A percentile compares a stretch with the other conserved stretches of the same genome.
These are phyloP conservation scores for Homarus americanus DNA, from an alignment of 1,140 invertebrate genomes.

Conservation along the genomic window DNA sequence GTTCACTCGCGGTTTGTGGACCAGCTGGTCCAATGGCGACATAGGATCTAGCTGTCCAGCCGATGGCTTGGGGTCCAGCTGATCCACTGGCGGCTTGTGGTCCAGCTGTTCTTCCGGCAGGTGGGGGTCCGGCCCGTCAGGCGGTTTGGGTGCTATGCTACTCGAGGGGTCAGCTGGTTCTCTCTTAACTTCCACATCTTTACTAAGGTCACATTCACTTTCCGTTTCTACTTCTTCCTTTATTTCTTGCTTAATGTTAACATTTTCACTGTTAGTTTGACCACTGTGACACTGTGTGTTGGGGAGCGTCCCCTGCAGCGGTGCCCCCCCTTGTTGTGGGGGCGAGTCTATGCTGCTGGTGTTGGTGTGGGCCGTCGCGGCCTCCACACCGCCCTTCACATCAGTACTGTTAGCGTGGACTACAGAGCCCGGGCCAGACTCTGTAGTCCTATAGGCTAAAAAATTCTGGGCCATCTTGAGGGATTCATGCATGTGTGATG, in stretches of 20 bases:
- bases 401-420: constrained; percentile 72
- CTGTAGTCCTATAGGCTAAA: constrained; percentile 76
- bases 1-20: neutral
- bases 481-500: constrained; percentile 70
- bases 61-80: constrained; percentile 13
- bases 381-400: constrained; percentile 63
- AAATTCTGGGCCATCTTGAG: constrained; percentile 75
- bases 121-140: constrained; percentile 35
- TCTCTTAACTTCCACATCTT: constrained; percentile 44
- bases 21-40: neutral
- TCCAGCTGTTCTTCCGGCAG: constrained; percentile 35
- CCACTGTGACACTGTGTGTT: constrained; percentile 30
- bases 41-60: constrained; percentile 39
- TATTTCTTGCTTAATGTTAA: constrained; percentile 54
- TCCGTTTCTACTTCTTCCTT: constrained; percentile 36
- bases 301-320: constrained; percentile 10
- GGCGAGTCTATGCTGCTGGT: constrained; percentile 31
- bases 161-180: constrained; percentile 22
- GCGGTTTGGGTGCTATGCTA: constrained; percentile 62
- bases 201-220: constrained; percentile 42
- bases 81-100: neutral
- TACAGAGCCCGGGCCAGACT: constrained; percentile 75
- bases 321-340: neutral
- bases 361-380: constrained; percentile 50
- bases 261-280: constrained; percentile 34